A percentile compares a stretch with the other conserved stretches of the same genome.
These are phyloP conservation scores for Diloba caeruleocephala DNA, from an alignment of 2,888 invertebrate species.

Conservation along the genomic window DNA sequence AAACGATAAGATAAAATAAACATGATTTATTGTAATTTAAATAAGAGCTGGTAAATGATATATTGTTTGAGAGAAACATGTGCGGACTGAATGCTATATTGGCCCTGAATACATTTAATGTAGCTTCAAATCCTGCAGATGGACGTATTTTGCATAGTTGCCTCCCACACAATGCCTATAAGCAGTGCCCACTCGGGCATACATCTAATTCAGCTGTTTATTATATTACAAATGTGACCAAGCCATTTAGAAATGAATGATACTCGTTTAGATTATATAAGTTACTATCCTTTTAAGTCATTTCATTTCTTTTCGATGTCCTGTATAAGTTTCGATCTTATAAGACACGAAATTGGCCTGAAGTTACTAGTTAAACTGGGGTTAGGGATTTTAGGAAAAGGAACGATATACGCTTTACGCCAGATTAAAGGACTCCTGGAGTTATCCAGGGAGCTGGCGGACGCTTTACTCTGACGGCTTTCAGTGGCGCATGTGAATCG, in stretches of 20 bases:
- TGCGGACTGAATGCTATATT: slow-evolving; percentile 2
- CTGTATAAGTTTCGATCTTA: too few relatives aligned
- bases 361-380: too few relatives aligned
- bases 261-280: too few relatives aligned
- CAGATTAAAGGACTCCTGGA: too few relatives aligned
- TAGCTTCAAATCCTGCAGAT: slow-evolving; percentile 19
- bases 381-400: too few relatives aligned
- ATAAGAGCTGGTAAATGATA: slow-evolving; percentile 1
- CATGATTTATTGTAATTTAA: slow-evolving; percentile 15
- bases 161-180: slow-evolving; percentile 24
- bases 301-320: too few relatives aligned
- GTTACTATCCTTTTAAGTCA: too few relatives aligned
- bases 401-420: too few relatives aligned
- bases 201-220: neutral
- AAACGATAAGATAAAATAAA: slow-evolving; percentile 4
- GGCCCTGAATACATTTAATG: slow-evolving; percentile 29
- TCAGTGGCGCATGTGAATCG: too few relatives aligned
- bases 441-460: too few relatives aligned
- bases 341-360: too few relatives aligned
- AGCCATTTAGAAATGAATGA: slow-evolving; percentile 4
- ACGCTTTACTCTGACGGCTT: too few relatives aligned
- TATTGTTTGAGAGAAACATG: slow-evolving; percentile 3
- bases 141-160: slow-evolving; percentile 9
- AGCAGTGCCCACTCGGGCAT: slow-evolving; percentile 16
- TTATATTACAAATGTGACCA: slow-evolving; percentile 3